Percentiles rank a stretch among this genome's conserved stretches.
phyloP scores from a whole-genome alignment of 1,140 invertebrate genomes.

The Ditylenchus dipsaci region DNA sequence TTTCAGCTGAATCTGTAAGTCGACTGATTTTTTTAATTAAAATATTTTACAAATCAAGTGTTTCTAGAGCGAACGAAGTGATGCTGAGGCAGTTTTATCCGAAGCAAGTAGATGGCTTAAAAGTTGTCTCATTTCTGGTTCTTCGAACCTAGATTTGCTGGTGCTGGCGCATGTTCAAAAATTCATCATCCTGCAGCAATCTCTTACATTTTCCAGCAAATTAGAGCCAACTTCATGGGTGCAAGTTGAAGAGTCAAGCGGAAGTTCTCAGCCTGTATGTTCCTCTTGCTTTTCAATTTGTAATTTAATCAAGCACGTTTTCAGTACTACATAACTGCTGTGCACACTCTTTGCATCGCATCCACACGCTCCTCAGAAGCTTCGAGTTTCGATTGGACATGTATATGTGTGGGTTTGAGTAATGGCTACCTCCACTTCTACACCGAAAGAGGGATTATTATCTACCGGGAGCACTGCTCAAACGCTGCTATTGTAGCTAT shows the following conservation, averaged over 20 bases:
- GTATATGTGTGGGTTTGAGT: conserved; percentile 31
- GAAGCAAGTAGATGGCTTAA: conserved; percentile 13
- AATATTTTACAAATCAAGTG: no score
- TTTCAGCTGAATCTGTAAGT: neutral
- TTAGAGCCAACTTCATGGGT: neutral
- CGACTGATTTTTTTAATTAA: no score
- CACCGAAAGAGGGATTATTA: conserved; percentile 26
- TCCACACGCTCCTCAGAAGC: conserved; percentile 7
- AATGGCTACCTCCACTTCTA: conserved; percentile 30
- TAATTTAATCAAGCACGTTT: neutral
- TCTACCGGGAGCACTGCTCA: conserved; percentile 27
- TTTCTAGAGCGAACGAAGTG: neutral
- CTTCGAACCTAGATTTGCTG: conserved; percentile 21
- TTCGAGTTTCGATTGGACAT: conserved; percentile 29
- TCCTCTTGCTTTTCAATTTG: neutral
- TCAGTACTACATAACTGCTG: conserved; percentile 8
- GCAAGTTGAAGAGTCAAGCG: neutral
- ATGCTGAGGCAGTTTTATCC: neutral
- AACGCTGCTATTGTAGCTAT: conserved; percentile 8
- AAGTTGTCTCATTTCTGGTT: conserved; percentile 13
- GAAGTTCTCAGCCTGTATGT: neutral
- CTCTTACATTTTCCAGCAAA: neutral
- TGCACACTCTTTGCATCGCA: conserved; percentile 4
- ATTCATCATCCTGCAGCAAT: conserved; percentile 19
- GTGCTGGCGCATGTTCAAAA: conserved; percentile 19